Evolutionary conservation across 1,140 invertebrate genomes (phyloP), one percentile per base, ranked within the genome.

Genomic region (Grapholita molesta): DNA sequence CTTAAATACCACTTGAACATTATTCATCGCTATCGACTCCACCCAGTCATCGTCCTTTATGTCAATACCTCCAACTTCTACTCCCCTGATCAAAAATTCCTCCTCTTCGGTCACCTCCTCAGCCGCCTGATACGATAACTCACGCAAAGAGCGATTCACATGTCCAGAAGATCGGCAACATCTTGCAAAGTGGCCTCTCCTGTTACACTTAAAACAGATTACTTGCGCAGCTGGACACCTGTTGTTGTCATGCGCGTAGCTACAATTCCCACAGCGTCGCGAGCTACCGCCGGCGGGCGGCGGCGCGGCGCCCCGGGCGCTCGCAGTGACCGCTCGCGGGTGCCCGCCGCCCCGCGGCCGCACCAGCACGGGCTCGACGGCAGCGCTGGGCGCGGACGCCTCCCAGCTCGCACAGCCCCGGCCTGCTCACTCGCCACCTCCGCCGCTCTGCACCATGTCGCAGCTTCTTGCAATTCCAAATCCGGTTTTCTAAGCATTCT

Each of bases 391-490:
- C 42, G 42, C 42, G 18, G n/a, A 15, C 42, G 18, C 42, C 42
- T 18, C 42, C 52, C 52, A 7, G 21, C 52, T n/a, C 33, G 21
- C 11, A 55, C 52, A 0, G 11, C 69, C 18, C 23, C 52, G 4
- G 67, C 70, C 24, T 66, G 64, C 64, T 72, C 48, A 21, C 67
- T 12, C 1, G 61, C 61, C 11, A 35, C n/a, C n/a, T 68, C 70
- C 8, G 70, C 66, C 2, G 66, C 66, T 0, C 70, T 57, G 30
- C 61, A 71, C 70, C 66, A 65, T 5, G 42, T 5, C 23, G 33
- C n/a, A 3, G 61, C 61, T 1, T 64, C 61, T 2, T 30, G 2
- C 25, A 64, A 32, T 18, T 52, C 18, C 15, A 68, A 66, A 24
- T 57, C 48, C 1, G 5, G 4, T 11, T 68, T 68, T 23, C 28